Conservation (phyloP, 2,113 vertebrate genomes). For the Myiozetetes cayanensis region DNA sequence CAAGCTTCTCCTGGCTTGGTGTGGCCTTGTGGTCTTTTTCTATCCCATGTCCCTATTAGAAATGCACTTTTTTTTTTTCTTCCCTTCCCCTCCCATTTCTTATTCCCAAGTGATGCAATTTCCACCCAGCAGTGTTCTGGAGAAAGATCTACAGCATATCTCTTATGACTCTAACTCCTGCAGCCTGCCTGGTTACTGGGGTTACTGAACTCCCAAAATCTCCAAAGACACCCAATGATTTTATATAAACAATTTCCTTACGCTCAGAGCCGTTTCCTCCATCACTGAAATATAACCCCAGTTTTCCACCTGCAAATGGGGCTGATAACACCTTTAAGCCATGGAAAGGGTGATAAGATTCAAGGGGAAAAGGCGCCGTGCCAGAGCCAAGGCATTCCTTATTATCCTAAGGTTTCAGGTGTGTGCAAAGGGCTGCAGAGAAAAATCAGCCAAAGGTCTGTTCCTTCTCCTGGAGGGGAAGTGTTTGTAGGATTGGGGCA, state of each 20-base stretch:
- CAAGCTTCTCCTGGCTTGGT: accelerated
- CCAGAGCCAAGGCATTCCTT: background rate
- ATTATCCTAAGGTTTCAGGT: background rate
- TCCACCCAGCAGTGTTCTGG: background rate
- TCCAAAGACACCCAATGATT: background rate
- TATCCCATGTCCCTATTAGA: background rate
- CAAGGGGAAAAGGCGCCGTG: accelerated
- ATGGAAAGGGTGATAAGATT: background rate
- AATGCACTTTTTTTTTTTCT: background rate
- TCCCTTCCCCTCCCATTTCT: background rate
- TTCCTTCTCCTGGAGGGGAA: conserved; percentile 16
- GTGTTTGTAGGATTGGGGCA: conserved; percentile 33
- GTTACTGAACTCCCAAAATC: background rate
- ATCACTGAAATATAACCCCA: accelerated
- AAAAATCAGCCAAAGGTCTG: background rate
- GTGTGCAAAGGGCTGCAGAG: background rate
- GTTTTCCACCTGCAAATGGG: background rate
- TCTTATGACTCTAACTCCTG: background rate
- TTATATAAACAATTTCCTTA: background rate
- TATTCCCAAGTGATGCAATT: background rate
- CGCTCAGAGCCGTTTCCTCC: background rate
- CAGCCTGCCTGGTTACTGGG: background rate
- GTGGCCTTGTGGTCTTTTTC: background rate
- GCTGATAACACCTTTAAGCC: background rate
- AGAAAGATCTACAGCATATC: background rate